Evolutionary conservation across 2,113 vertebrate species (phyloP).

Genomic region (Oryzias melastigma): DNA sequence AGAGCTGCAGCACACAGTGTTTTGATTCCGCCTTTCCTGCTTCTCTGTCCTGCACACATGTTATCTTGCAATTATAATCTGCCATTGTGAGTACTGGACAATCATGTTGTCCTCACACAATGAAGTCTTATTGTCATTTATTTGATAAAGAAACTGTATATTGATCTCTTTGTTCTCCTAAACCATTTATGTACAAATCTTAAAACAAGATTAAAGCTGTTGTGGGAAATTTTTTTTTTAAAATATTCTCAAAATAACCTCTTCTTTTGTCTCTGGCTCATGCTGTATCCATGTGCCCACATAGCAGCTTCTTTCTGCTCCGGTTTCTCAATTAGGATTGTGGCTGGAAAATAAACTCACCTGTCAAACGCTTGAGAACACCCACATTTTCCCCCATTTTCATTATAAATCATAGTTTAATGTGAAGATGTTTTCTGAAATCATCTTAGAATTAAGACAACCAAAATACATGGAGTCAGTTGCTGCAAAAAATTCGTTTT

Average conservation of each 20-base stretch:
- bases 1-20: too few species aligned
- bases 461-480: too few species aligned
- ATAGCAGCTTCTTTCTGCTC: constrained; percentile 14
- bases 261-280: constrained; percentile 11
- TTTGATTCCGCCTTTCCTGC: too few species aligned
- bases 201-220: background rate
- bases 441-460: too few species aligned
- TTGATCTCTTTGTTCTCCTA: constrained; percentile 3
- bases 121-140: constrained; percentile 3
- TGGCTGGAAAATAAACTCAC: constrained; percentile 11
- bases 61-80: too few species aligned
- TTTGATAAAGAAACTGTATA: constrained; percentile 5
- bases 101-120: constrained; percentile 22
- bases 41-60: too few species aligned
- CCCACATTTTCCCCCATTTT: too few species aligned
- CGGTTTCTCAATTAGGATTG: constrained; percentile 11
- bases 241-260: constrained; percentile 25
- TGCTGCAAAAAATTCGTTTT: too few species aligned
- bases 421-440: too few species aligned
- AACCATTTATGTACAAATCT: constrained; percentile 13
- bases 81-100: too few species aligned
- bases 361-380: too few species aligned
- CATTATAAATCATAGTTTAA: too few species aligned
- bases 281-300: constrained; percentile 25
- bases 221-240: background rate